Percentiles rank a stretch among this genome's conserved stretches.
Conservation (phyloP, 2,113 vertebrate species). For the Protomyctophum bolini region DNA sequence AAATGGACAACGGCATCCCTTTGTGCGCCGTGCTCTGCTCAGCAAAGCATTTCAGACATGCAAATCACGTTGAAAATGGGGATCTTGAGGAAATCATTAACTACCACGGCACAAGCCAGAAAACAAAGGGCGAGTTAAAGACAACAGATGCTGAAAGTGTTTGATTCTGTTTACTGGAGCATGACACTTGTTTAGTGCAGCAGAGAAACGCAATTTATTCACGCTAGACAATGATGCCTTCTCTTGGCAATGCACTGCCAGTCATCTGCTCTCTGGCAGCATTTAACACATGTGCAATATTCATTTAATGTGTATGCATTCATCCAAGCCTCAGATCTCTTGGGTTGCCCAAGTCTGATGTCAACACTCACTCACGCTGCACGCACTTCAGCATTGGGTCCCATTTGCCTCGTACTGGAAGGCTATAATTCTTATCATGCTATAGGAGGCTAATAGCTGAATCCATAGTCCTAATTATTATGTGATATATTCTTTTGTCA, state of each 20-base stretch:
- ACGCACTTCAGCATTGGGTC: slow-evolving; percentile 11
- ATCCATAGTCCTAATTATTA: no score
- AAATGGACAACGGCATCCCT: slow-evolving; percentile 28
- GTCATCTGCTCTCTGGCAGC: slow-evolving; percentile 60
- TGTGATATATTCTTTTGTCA: no score
- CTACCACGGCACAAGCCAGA: slow-evolving; percentile 35
- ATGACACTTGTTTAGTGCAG: slow-evolving; percentile 53
- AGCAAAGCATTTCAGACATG: slow-evolving; percentile 51
- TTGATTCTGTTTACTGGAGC: slow-evolving; percentile 69
- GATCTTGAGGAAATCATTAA: slow-evolving; percentile 66
- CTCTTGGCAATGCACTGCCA: slow-evolving; percentile 53
- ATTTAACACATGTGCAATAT: slow-evolving; percentile 46
- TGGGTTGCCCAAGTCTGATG: slow-evolving; percentile 32
- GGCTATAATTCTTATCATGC: slow-evolving; percentile 51
- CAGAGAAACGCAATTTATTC: slow-evolving; percentile 46
- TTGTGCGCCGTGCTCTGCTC: slow-evolving; percentile 38
- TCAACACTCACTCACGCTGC: slow-evolving; percentile 16
- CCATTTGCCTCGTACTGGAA: slow-evolving; percentile 34
- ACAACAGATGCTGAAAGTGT: slow-evolving; percentile 66
- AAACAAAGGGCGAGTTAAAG: slow-evolving; percentile 58
- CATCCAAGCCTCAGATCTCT: slow-evolving; percentile 39
- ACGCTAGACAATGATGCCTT: slow-evolving; percentile 53
- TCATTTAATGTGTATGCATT: slow-evolving; percentile 41
- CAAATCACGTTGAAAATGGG: slow-evolving; percentile 50
- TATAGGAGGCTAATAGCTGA: slow-evolving; percentile 8